Percentiles rank a stretch among this genome's conserved stretches.
Conservation (phyloP, 2,797 vertebrate species). For the Eremophila alpestris region DNA sequence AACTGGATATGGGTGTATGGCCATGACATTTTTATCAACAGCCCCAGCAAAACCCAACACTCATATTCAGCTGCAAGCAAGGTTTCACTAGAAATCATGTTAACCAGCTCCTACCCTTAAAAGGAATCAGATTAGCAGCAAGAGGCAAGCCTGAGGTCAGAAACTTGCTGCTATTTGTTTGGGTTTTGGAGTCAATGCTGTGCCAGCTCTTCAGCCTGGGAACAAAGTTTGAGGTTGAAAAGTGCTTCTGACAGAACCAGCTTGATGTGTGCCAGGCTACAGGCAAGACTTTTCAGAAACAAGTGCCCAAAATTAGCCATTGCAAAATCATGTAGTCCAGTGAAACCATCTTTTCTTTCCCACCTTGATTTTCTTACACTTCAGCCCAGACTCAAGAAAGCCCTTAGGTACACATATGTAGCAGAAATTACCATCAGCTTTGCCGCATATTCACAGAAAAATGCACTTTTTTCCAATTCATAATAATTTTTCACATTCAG, state of each 20-base stretch:
- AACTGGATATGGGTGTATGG: background rate
- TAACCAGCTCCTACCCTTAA: slow-evolving; percentile 67
- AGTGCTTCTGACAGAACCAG: slow-evolving; percentile 32
- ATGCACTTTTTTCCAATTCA: background rate
- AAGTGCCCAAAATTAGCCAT: slow-evolving; percentile 16
- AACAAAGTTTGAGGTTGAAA: slow-evolving; percentile 48
- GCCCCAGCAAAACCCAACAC: background rate
- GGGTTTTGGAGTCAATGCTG: background rate
- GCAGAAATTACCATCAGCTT: background rate
- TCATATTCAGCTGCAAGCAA: background rate
- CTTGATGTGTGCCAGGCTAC: slow-evolving; percentile 27
- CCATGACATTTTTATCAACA: background rate
- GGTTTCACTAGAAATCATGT: slow-evolving; percentile 14
- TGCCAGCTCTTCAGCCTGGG: slow-evolving; percentile 38
- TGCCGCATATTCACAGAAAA: background rate
- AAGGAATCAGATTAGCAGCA: slow-evolving; percentile 70
- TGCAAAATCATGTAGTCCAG: background rate
- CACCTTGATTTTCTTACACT: background rate
- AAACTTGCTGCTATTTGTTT: slow-evolving; percentile 63
- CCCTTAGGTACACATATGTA: background rate
- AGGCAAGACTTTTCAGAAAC: slow-evolving; percentile 12
- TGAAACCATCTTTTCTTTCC: background rate
- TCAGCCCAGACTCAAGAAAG: background rate
- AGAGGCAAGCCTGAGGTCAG: slow-evolving; percentile 40
- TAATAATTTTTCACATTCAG: background rate